phyloP scores from a whole-genome alignment of 2,888 invertebrate genomes.

The Liopterus haemorrhoidalis region DNA sequence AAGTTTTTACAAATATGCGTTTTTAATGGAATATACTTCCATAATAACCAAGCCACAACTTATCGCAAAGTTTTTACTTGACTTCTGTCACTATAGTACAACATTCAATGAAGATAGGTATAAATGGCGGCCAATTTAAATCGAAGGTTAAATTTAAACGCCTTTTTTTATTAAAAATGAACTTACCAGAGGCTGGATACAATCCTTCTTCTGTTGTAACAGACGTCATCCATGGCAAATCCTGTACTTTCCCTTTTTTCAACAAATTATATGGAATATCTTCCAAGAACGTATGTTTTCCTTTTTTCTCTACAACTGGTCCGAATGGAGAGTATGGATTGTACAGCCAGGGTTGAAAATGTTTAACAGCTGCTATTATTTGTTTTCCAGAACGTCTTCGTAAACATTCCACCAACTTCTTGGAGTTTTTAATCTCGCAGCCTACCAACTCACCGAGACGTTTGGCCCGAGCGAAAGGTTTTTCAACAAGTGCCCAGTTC shows the following conservation, averaged over 20 bases:
- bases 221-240: conserved; percentile 41
- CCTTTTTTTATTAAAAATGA: neutral
- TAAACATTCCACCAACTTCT: conserved; percentile 36
- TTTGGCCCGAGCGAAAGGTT: conserved; percentile 32
- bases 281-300: conserved; percentile 34
- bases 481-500: conserved; percentile 35
- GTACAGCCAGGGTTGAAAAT: conserved; percentile 26
- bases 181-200: conserved; percentile 38
- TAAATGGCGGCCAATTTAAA: too few relatives aligned
- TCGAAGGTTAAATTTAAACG: neutral
- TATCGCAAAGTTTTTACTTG: too few relatives aligned
- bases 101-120: too few relatives aligned
- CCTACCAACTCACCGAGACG: conserved; percentile 34
- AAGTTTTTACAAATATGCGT: too few relatives aligned
- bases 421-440: conserved; percentile 34
- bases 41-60: too few relatives aligned
- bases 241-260: conserved; percentile 35
- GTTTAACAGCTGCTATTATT: conserved; percentile 28
- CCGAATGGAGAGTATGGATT: conserved; percentile 38
- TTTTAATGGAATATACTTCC: too few relatives aligned
- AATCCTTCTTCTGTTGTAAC: conserved; percentile 40
- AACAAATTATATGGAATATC: conserved; percentile 38
- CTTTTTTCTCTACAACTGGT: conserved; percentile 39
- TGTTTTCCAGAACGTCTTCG: conserved; percentile 33
- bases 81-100: too few relatives aligned